Base-by-base conservation (phyloP, 2,113 vertebrate genomes). In the Uria lomvia region DNA sequence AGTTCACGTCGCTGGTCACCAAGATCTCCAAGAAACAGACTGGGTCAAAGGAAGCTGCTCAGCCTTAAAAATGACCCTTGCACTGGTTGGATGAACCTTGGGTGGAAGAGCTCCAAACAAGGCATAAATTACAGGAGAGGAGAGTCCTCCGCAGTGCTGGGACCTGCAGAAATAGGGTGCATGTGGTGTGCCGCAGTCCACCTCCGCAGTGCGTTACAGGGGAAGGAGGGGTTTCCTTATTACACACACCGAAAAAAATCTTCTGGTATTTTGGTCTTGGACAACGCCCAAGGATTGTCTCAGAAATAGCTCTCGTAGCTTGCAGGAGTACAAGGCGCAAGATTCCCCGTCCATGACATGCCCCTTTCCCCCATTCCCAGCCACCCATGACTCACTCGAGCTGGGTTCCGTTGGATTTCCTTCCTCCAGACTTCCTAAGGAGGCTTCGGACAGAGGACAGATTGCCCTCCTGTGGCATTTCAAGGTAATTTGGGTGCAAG, bases 401-500 rank as follows among this genome's bases (percentile, higher is more conserved):
- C 53, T 1, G 5, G 3, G 11, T 16, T 20, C 2, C 6, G 0
- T 4, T 15, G 58, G 71, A 32, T 88, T 91, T 88, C 86, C 86
- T 78, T 79, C 62, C 82, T 50, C 19, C 1, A 22, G 18, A 4
- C 22, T 91, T 29, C 17, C 30, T 6, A 19, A 79, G 65, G 72
- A 59, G 40, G 87, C 75, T 70, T 19, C 17, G 65, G 38, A 1
- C 11, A 5, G 62, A 43, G 53, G 73, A 15, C 52, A 52, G 43
- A 11, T 92, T 67, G 79, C 77, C 80, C 94, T 94, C 91, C 96
- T 79, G 86, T 58, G 94, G 91, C 73, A 52, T 63, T 30, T n/a
- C 55, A 26, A 59, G 65, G 82, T 11, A 87, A 19, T 45, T 1
- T 36, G 89, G 74, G 84, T 29, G 71, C 36, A 60, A 76, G 68